Percentiles rank a stretch among this genome's conserved stretches.
Evolutionary conservation across 2,113 vertebrate genomes (phyloP).

Genomic region (Eptesicus fuscus): DNA sequence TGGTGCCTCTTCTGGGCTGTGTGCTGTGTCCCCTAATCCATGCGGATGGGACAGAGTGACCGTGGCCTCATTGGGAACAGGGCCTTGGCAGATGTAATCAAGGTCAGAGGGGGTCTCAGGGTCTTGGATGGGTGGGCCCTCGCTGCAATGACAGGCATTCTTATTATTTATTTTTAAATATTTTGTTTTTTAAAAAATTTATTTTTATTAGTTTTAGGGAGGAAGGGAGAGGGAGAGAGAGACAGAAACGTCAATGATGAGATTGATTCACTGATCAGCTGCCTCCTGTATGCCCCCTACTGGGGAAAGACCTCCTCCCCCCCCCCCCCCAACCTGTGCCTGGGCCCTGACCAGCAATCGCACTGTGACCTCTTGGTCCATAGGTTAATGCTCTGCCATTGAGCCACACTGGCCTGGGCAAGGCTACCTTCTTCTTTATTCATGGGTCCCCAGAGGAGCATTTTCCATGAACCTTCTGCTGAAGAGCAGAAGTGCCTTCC

Average conservation of each 20-base stretch:
- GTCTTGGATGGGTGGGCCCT: not conserved
- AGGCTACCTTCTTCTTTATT: not conserved
- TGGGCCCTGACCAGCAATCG: too few relatives aligned
- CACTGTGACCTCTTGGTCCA: too few relatives aligned
- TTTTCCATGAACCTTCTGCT: not conserved
- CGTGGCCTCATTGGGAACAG: too few relatives aligned
- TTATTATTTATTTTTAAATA: too few relatives aligned
- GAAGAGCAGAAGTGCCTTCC: not conserved
- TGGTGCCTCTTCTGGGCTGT: too few relatives aligned
- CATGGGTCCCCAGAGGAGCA: not conserved
- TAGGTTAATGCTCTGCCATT: too few relatives aligned
- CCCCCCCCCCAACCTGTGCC: too few relatives aligned
- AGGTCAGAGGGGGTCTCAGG: too few relatives aligned
- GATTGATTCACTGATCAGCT: not conserved
- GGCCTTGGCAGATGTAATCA: too few relatives aligned
- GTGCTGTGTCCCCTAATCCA: too few relatives aligned
- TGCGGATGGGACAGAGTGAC: not conserved
- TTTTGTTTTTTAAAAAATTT: too few relatives aligned
- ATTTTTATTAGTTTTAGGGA: not conserved
- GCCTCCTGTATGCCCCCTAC: not conserved
- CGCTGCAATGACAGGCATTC: not conserved
- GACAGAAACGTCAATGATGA: not conserved
- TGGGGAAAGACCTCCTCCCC: not conserved
- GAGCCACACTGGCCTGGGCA: too few relatives aligned
- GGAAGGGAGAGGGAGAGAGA: not conserved